A percentile compares a stretch with the other conserved stretches of the same genome.
phyloP scores from a whole-genome alignment of 2,888 invertebrate genomes.

The Adelphocoris suturalis region DNA sequence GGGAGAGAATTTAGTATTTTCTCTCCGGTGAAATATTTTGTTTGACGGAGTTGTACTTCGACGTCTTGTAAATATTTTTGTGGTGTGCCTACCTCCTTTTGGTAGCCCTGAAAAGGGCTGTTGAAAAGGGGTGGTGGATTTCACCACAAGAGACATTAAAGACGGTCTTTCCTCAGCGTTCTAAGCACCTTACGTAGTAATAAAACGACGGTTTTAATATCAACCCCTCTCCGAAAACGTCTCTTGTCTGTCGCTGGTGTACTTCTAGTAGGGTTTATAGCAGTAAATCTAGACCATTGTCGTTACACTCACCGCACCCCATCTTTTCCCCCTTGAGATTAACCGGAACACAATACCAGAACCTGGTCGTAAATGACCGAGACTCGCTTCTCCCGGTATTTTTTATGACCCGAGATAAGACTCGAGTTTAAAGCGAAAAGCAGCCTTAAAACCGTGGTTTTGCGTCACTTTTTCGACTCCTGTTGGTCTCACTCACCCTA shows the following conservation, averaged over 20 bases:
- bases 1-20: too few relatives aligned
- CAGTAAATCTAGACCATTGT: conserved; percentile 36
- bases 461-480: conserved; percentile 48
- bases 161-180: neutral
- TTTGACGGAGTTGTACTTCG: too few relatives aligned
- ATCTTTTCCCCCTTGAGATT: conserved; percentile 5
- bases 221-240: neutral
- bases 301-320: conserved; percentile 28
- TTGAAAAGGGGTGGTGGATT: too few relatives aligned
- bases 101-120: too few relatives aligned
- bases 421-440: conserved; percentile 39
- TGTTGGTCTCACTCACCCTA: conserved; percentile 41
- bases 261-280: conserved; percentile 31
- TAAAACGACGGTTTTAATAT: conserved; percentile 24
- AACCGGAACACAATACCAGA: conserved; percentile 59
- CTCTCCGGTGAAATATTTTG: too few relatives aligned
- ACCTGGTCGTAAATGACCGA: conserved; percentile 49
- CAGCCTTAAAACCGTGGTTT: conserved; percentile 35
- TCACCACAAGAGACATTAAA: neutral
- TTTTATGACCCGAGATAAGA: conserved; percentile 29
- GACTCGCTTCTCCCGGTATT: conserved; percentile 40
- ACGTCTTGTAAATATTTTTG: too few relatives aligned
- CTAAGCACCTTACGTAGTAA: neutral
- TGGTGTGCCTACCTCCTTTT: too few relatives aligned
- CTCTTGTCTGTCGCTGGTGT: neutral